Evolutionary conservation across 2,113 vertebrate genomes (phyloP).

Genomic region (Clarias macrocephalus): DNA sequence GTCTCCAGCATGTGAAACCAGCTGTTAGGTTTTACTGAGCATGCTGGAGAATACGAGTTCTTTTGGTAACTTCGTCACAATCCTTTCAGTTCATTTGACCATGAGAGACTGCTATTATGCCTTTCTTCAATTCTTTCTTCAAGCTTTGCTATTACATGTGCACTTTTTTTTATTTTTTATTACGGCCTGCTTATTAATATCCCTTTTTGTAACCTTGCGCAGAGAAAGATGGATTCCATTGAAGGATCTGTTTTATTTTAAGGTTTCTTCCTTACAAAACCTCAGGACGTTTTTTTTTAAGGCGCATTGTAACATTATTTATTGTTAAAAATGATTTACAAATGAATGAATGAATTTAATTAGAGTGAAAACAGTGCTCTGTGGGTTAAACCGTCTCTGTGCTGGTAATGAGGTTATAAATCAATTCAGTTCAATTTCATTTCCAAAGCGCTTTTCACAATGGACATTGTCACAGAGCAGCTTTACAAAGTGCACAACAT

Average conservation of each 20-base stretch:
- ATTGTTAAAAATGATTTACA: neutral
- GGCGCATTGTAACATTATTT: neutral
- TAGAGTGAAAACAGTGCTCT: neutral
- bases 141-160: neutral
- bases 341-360: conserved; percentile 1
- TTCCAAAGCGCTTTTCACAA: neutral
- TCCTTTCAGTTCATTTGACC: neutral
- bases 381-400: neutral
- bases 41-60: no score
- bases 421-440: neutral
- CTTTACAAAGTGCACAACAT: neutral
- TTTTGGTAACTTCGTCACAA: no score
- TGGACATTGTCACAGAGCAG: neutral
- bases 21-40: no score
- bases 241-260: neutral
- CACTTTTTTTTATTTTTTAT: neutral
- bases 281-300: neutral
- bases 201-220: neutral
- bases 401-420: neutral
- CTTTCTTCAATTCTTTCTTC: neutral
- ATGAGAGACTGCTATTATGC: neutral
- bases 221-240: neutral
- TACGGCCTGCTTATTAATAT: neutral
- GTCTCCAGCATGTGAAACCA: no score
- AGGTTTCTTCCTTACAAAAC: neutral